Evolutionary conservation across 1,140 invertebrate genomes (phyloP), one percentile per base, ranked within the genome.

Genomic region (Drosophila setifemur): DNA sequence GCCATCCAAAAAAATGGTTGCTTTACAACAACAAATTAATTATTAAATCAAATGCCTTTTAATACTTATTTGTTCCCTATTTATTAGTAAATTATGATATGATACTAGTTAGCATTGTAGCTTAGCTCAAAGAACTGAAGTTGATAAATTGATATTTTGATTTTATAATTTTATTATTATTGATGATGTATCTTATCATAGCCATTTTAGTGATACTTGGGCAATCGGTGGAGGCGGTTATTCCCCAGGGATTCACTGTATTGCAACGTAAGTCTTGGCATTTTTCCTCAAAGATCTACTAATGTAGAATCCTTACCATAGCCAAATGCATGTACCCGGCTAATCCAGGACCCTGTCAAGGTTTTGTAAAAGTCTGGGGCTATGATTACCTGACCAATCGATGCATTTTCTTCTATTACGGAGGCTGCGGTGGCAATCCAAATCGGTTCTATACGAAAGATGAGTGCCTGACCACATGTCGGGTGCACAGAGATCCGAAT

Each of bases 371-470:
- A 6, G 77, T 81, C 11, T 81, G 69, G 48, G 77, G 77, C 19
- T 81, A 54, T 18, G 77, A 81, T 29, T 81, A 82, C 4, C 0
- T 68, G 0, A 81, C 54, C 3, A 81, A 81, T 63, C 72, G 77
- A 0, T 81, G 77, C 33, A 81, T 82, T 2, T 66, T 72, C 37
- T 81, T 31, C 28, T 49, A 39, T 12, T 81, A 81, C 8, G 73
- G 73, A 2, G 77, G 77, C n/a, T 81, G 76, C 39, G 76, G 76
- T 2, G 76, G 76, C 1, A 81, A 81, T 68, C 76, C 76, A 0
- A 81, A 81, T 58, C 67, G 76, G 0, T 81, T 81, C 8, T 50
- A 47, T 5, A 63, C 60, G 0, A 57, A 75, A 18, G 19, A 42
- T 0, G 78, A 81, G 7, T 81, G 77, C 42, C 19, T 81, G 12